These are phyloP conservation scores for Crotalus horridus DNA, from an alignment of 2,113 vertebrate species.

Conservation along the genomic window DNA sequence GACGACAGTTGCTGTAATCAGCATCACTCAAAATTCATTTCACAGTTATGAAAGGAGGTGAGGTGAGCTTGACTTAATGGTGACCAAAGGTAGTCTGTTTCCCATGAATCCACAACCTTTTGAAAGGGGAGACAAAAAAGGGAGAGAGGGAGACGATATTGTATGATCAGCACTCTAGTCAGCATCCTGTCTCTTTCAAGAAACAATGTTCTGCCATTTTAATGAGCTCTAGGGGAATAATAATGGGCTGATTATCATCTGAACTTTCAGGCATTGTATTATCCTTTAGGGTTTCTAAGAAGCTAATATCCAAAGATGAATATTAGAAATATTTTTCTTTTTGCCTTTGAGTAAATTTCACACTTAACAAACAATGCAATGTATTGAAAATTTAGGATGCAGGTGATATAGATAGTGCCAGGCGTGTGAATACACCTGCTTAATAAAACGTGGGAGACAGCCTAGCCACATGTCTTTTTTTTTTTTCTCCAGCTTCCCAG, in stretches of 20 bases:
- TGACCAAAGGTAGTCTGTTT: constrained; percentile 51
- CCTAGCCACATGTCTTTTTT: background rate
- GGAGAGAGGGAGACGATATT: background rate
- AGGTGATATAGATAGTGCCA: accelerated
- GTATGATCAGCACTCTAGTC: constrained; percentile 19
- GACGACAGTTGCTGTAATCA: constrained; percentile 52
- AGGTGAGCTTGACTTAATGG: constrained; percentile 52
- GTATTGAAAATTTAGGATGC: background rate
- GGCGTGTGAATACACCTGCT: background rate
- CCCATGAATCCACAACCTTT: constrained; percentile 29
- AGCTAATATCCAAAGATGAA: constrained; percentile 1
- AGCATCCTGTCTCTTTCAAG: constrained; percentile 25
- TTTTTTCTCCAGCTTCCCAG: background rate
- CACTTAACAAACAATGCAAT: background rate
- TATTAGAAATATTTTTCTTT: background rate
- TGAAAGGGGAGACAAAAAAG: background rate
- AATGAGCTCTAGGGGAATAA: constrained; percentile 17
- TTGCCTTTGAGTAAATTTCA: background rate
- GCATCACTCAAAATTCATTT: constrained; percentile 65
- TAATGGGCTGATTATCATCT: constrained; percentile 20
- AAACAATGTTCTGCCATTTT: constrained; percentile 32
- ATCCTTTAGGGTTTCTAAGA: background rate
- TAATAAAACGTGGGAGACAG: background rate
- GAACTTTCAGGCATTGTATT: constrained; percentile 7
- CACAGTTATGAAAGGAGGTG: constrained; percentile 51